Base-by-base conservation (phyloP, 1,140 invertebrate genomes). In the Akabosia matsudoensis region DNA sequence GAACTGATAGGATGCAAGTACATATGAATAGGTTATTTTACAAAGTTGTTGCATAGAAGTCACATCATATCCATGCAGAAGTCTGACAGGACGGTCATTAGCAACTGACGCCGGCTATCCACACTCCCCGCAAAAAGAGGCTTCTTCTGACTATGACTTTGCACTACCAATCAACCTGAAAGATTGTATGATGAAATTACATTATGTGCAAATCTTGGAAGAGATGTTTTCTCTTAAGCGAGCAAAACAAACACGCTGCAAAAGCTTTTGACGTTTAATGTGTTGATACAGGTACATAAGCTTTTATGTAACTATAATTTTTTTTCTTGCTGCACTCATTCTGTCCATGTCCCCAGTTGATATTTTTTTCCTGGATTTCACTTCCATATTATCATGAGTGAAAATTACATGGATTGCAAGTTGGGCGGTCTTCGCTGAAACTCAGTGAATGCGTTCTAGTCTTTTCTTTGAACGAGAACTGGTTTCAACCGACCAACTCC, bases 11-110 rank as follows among this genome's bases (percentile, higher is more conserved):
- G n/a, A n/a, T n/a, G n/a, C n/a, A n/a, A n/a, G n/a, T n/a, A n/a
- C n/a, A n/a, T n/a, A n/a, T n/a, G n/a, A n/a, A n/a, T n/a, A n/a
- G n/a, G n/a, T n/a, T n/a, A n/a, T n/a, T n/a, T n/a, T n/a, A n/a
- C n/a, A n/a, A n/a, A n/a, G n/a, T n/a, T n/a, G 37, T 45, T 45
- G 18, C 37, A 45, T 10, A 45, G 37, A 45, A 45, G 7, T 18
- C 7, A 18, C 37, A 56, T 56, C 54, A 16, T 24, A n/a, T n/a
- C n/a, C n/a, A n/a, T 22, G 10, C 54, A 56, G 31, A 67, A 67
- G 14, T 61, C 61, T 67, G 61, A 67, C 61, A 67, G 61, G 28
- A 67, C 61, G 31, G n/a, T 24, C 37, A 45, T 45, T 45, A 31
- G 4, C n/a, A 30, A 3, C 61, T 67, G 61, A 67, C 61, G 61